These are phyloP conservation scores for Onthophagus sagittarius DNA, from an alignment of 2,888 invertebrate species.

Conservation along the genomic window DNA sequence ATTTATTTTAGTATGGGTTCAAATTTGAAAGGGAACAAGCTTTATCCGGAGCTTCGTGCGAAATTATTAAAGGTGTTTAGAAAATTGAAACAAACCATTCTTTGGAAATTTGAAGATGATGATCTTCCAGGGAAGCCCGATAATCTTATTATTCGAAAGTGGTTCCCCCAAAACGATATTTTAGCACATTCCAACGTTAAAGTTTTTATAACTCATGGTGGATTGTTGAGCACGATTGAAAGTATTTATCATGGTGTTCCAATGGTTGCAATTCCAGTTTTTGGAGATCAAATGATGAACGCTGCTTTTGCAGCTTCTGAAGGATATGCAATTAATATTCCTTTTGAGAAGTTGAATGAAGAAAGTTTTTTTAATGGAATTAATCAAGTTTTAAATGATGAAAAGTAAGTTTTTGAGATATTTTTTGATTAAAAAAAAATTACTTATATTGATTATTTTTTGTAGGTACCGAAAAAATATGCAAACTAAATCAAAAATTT, in stretches of 20 bases:
- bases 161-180: constrained; percentile 48
- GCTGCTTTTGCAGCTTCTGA: constrained; percentile 21
- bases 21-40: constrained; percentile 54
- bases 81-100: constrained; percentile 53
- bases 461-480: constrained; percentile 27
- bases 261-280: constrained; percentile 29
- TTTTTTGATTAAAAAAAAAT: too few species aligned
- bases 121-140: constrained; percentile 40
- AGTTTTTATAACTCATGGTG: constrained; percentile 32
- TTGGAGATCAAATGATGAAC: constrained; percentile 30
- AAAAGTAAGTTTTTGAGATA: too few species aligned
- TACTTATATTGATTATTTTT: background rate
- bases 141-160: constrained; percentile 47
- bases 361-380: constrained; percentile 24
- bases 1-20: constrained; percentile 61
- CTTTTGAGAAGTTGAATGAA: constrained; percentile 24
- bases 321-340: constrained; percentile 27
- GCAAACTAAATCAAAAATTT: constrained; percentile 31
- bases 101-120: constrained; percentile 54
- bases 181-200: constrained; percentile 31
- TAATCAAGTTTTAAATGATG: constrained; percentile 26
- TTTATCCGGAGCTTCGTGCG: constrained; percentile 51
- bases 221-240: constrained; percentile 30
- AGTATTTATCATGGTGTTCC: constrained; percentile 30
- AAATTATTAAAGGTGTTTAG: constrained; percentile 57